phyloP scores from a whole-genome alignment of 2,113 vertebrate genomes.

The Desmodus rotundus region DNA sequence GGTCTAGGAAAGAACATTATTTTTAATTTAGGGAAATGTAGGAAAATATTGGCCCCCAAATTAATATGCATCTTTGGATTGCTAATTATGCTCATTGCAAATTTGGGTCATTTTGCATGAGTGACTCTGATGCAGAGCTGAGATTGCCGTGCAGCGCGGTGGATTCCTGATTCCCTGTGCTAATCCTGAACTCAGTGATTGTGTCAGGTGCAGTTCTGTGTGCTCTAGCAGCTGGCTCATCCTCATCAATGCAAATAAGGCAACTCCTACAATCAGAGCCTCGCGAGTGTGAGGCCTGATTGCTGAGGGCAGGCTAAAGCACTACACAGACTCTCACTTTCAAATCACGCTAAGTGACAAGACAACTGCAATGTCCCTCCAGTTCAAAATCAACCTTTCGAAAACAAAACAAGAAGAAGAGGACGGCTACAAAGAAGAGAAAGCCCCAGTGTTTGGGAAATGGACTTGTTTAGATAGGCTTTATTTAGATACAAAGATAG shows the following conservation, averaged over 20 bases:
- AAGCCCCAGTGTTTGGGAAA: conserved; percentile 34
- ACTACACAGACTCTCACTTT: conserved; percentile 78
- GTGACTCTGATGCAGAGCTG: conserved; percentile 76
- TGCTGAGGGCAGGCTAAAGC: conserved; percentile 80
- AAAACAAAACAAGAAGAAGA: conserved; percentile 65
- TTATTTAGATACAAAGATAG: conserved; percentile 58
- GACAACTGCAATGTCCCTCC: conserved; percentile 59
- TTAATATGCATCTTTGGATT: conserved; percentile 81
- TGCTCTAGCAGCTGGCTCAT: conserved; percentile 83
- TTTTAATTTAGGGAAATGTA: conserved; percentile 78
- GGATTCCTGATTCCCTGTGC: conserved; percentile 77
- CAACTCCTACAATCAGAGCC: conserved; percentile 84
- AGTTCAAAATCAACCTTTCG: conserved; percentile 55
- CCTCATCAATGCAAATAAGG: conserved; percentile 91
- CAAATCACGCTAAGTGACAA: conserved; percentile 82
- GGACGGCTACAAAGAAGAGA: conserved; percentile 21
- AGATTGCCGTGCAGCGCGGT: conserved; percentile 65
- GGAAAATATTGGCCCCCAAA: conserved; percentile 70
- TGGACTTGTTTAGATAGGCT: conserved; percentile 41
- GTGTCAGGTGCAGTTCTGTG: conserved; percentile 82
- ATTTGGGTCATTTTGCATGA: conserved; percentile 89
- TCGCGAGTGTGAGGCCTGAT: conserved; percentile 81
- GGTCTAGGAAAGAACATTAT: conserved; percentile 50
- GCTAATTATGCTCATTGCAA: conserved; percentile 82
- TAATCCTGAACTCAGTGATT: conserved; percentile 80